These are phyloP conservation scores for Lepidostoma basale DNA, from an alignment of 1,140 invertebrate species.

Conservation along the genomic window DNA sequence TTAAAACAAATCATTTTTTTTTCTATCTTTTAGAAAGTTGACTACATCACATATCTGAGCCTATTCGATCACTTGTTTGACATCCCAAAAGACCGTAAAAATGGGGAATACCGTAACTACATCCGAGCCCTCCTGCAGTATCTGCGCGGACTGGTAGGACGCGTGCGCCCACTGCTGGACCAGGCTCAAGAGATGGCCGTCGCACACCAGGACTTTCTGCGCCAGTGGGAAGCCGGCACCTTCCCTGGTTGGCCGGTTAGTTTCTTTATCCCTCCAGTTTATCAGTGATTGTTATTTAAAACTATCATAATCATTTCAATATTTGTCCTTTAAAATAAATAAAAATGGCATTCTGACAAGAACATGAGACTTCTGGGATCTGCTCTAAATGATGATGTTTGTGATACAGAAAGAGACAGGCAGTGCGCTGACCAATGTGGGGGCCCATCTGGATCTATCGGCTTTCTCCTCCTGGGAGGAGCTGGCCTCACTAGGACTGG, in stretches of 20 bases:
- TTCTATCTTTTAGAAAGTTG: constrained; percentile 76
- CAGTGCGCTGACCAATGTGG: constrained; percentile 88
- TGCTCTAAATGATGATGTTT: neutral
- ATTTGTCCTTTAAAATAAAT: too few species aligned
- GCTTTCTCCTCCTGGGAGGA: constrained; percentile 98
- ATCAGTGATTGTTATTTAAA: too few species aligned
- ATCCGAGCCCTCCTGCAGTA: constrained; percentile 86
- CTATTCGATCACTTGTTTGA: constrained; percentile 97
- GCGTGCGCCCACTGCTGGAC: constrained; percentile 92
- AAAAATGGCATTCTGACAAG: too few species aligned
- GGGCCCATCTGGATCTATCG: constrained; percentile 95
- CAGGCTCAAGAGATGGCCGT: constrained; percentile 78
- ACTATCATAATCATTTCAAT: too few species aligned
- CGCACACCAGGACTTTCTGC: constrained; percentile 82
- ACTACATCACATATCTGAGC: constrained; percentile 94
- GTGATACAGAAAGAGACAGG: constrained; percentile 88
- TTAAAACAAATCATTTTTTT: neutral
- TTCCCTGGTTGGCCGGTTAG: constrained; percentile 94
- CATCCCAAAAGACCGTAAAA: constrained; percentile 93
- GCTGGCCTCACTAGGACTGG: constrained; percentile 92
- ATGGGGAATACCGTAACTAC: constrained; percentile 91
- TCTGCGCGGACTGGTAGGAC: constrained; percentile 80
- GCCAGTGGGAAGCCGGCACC: constrained; percentile 85
- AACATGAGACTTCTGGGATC: neutral
- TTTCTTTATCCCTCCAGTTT: constrained; percentile 46